These are phyloP conservation scores for Ophion costatus DNA, from an alignment of 2,888 invertebrate genomes.

Conservation along the genomic window DNA sequence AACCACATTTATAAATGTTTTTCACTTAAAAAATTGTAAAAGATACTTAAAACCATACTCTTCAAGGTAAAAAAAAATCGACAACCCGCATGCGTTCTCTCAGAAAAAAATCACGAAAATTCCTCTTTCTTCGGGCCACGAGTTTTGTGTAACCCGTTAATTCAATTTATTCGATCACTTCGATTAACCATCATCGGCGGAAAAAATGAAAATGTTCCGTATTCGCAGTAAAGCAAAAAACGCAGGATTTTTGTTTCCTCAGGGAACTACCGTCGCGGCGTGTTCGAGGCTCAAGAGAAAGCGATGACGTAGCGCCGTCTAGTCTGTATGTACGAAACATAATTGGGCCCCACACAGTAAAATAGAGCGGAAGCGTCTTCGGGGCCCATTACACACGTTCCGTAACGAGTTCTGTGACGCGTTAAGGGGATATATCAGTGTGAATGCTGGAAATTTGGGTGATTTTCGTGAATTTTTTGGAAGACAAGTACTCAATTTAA, in stretches of 20 bases:
- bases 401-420: slow-evolving; percentile 72
- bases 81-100: no score
- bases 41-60: no score
- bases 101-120: no score
- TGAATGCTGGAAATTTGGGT: no score
- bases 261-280: not conserved
- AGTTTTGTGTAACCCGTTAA: no score
- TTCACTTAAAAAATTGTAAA: no score
- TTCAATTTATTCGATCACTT: not conserved
- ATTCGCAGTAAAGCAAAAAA: not conserved
- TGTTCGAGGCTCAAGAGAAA: slow-evolving; percentile 36
- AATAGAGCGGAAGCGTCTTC: slow-evolving; percentile 79
- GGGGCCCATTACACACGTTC: slow-evolving; percentile 75
- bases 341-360: slow-evolving; percentile 76
- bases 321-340: slow-evolving; percentile 75
- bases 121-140: no score
- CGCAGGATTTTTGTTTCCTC: not conserved
- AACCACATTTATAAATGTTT: no score
- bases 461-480: no score
- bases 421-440: no score
- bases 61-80: no score
- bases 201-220: not conserved
- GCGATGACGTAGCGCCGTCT: slow-evolving; percentile 68
- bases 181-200: not conserved
- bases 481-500: no score